These are phyloP conservation scores for Otis tarda DNA, from an alignment of 2,113 vertebrate genomes.

Conservation along the genomic window DNA sequence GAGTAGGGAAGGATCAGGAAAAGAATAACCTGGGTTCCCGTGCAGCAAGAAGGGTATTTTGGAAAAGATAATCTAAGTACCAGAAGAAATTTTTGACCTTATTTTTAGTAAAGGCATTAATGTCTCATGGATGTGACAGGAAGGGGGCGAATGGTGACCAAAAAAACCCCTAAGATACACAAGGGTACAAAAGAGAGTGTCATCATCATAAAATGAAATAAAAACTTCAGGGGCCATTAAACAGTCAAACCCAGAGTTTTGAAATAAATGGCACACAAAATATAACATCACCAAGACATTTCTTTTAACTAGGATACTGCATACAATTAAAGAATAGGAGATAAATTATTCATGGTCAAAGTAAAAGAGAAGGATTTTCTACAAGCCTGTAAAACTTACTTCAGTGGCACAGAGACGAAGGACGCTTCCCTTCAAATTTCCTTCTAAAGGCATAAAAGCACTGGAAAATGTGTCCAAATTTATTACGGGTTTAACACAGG, in stretches of 20 bases:
- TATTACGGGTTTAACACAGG: neutral
- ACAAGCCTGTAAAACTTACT: neutral
- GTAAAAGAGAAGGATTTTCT: neutral
- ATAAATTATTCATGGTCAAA: slow-evolving; percentile 17
- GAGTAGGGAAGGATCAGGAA: neutral
- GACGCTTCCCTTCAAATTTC: neutral
- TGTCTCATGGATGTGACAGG: neutral
- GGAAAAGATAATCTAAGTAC: neutral
- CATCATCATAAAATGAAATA: neutral
- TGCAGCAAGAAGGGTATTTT: neutral
- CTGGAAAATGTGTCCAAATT: neutral
- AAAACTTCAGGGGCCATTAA: neutral
- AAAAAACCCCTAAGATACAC: neutral
- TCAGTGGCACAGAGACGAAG: neutral
- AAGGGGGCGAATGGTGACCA: neutral
- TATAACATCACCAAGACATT: neutral
- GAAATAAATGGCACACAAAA: neutral
- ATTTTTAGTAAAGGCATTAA: neutral
- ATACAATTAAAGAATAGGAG: neutral
- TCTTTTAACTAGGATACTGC: neutral
- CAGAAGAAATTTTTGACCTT: neutral
- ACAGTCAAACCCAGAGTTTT: neutral
- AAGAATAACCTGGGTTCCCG: neutral
- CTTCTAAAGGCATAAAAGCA: neutral
- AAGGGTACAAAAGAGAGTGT: neutral